A percentile compares a stretch with the other conserved stretches of the same genome.
Conservation (phyloP, 2,797 vertebrate species). For the Urocyon cinereoargenteus region DNA sequence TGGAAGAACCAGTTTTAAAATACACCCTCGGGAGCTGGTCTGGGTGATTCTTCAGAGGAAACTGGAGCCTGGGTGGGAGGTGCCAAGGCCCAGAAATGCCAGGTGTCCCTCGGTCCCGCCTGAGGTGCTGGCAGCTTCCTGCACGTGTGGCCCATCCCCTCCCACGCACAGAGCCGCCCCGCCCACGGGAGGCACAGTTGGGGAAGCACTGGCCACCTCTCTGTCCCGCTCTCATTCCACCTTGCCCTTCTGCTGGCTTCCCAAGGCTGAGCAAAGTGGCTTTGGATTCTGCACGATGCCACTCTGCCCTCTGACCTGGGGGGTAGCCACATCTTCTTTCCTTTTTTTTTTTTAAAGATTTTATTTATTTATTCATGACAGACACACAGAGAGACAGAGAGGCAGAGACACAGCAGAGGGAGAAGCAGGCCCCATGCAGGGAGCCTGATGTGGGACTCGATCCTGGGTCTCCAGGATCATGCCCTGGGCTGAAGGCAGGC, state of each 20-base stretch:
- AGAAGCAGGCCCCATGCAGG: too few relatives aligned
- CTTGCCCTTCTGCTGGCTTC: neutral
- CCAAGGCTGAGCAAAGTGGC: neutral
- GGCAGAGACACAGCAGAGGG: too few relatives aligned
- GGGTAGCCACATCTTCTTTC: neutral
- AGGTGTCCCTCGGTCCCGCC: neutral
- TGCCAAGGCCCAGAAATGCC: neutral
- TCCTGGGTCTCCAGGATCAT: too few relatives aligned
- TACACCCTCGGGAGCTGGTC: slow-evolving; percentile 44
- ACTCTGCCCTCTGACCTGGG: neutral
- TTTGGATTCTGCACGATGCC: neutral
- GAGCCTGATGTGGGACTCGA: too few relatives aligned
- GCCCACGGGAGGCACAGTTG: neutral
- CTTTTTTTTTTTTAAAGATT: too few relatives aligned
- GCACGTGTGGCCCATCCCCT: neutral
- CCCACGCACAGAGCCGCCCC: slow-evolving; percentile 6
- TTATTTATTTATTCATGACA: too few relatives aligned
- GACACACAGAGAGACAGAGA: too few relatives aligned
- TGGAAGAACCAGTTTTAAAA: slow-evolving; percentile 73
- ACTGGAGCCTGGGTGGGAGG: slow-evolving; percentile 25
- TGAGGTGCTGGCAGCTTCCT: slow-evolving; percentile 12
- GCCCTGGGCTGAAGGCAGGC: too few relatives aligned
- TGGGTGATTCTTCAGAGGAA: slow-evolving; percentile 49
- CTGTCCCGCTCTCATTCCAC: neutral
- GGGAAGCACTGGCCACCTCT: neutral